Evolutionary conservation across 2,113 vertebrate species (phyloP).

Genomic region (Lipotes vexillifer): DNA sequence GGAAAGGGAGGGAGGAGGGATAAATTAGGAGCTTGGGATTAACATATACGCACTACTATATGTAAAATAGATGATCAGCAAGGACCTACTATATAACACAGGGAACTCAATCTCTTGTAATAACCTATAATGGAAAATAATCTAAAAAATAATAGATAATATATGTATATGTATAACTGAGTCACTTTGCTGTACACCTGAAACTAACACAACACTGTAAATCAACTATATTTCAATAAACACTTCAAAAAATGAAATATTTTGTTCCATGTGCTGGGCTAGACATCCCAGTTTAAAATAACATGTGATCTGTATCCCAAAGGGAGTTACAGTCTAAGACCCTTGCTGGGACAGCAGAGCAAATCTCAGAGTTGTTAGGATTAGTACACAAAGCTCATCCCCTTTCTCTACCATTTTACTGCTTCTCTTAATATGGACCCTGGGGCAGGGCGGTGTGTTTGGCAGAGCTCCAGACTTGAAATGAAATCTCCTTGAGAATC

Average conservation of each 20-base stretch:
- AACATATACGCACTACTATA: neutral
- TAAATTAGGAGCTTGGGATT: neutral
- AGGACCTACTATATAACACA: neutral
- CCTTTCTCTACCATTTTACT: neutral
- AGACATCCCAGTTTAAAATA: neutral
- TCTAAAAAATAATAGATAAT: neutral
- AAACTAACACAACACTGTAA: neutral
- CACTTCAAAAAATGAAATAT: neutral
- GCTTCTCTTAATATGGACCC: neutral
- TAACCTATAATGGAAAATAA: neutral
- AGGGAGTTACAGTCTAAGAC: neutral
- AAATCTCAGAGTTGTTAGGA: neutral
- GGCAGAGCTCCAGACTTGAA: neutral
- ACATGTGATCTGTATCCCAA: neutral
- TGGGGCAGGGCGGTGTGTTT: neutral
- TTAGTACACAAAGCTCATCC: neutral
- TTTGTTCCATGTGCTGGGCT: neutral
- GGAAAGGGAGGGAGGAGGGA: neutral
- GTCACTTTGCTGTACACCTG: neutral
- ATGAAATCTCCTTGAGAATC: neutral
- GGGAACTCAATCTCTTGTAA: neutral
- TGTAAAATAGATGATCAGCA: neutral
- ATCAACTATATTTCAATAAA: neutral
- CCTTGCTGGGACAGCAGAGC: rapidly evolving
- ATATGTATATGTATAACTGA: neutral